Percentiles rank a stretch among this genome's conserved stretches.
Conservation (phyloP, 2,113 vertebrate genomes). For the Brachyhypopomus occidentalis region DNA sequence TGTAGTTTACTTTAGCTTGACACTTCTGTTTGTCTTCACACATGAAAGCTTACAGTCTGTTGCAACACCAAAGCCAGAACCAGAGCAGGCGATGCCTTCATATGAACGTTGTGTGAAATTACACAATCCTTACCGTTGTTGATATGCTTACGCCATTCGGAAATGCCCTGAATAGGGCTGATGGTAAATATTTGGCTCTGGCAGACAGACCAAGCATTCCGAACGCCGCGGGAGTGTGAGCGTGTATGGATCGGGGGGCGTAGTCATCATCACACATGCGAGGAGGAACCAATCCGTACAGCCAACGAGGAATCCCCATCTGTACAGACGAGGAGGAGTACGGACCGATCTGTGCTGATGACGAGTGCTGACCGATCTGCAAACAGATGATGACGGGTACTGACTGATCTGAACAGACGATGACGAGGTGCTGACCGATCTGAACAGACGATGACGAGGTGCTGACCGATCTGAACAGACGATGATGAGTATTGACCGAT, state of each 20-base stretch:
- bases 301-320: too few relatives aligned
- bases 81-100: constrained; percentile 26
- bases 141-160: constrained; percentile 35
- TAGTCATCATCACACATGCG: neutral
- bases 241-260: neutral
- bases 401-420: too few relatives aligned
- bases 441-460: too few relatives aligned
- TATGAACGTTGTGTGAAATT: constrained; percentile 35
- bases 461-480: too few relatives aligned
- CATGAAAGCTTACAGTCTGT: constrained; percentile 13
- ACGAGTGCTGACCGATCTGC: too few relatives aligned
- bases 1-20: constrained; percentile 3
- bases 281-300: too few relatives aligned
- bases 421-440: too few relatives aligned
- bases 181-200: constrained; percentile 36
- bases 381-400: too few relatives aligned
- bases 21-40: constrained; percentile 8
- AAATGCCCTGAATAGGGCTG: constrained; percentile 18
- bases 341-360: too few relatives aligned
- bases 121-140: constrained; percentile 33
- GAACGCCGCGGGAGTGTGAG: too few relatives aligned
- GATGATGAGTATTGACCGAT: too few relatives aligned
- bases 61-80: constrained; percentile 29
- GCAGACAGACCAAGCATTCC: constrained; percentile 1
- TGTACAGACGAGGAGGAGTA: too few relatives aligned